A percentile compares a stretch with the other conserved stretches of the same genome.
phyloP scores from a whole-genome alignment of 2,113 vertebrate genomes.

The Mus spicilegus region DNA sequence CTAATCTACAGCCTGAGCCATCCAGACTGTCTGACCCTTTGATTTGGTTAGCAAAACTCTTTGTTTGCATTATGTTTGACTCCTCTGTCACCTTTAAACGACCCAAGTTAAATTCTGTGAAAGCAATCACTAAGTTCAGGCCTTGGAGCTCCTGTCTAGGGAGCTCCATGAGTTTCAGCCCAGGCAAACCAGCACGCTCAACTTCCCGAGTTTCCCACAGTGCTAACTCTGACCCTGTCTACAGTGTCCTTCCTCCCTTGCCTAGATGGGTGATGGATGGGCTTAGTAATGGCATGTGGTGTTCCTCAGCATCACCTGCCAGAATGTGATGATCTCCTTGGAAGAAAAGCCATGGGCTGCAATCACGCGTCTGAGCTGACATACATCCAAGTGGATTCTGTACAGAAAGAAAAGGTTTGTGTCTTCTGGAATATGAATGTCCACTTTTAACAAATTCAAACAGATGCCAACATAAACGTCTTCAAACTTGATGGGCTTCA shows the following conservation, averaged over 20 bases:
- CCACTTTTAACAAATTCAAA: slow-evolving; percentile 83
- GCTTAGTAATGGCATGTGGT: slow-evolving; percentile 78
- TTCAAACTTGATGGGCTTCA: slow-evolving; percentile 86
- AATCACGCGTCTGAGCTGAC: slow-evolving; percentile 83
- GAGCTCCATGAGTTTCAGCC: background rate
- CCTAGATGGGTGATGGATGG: background rate
- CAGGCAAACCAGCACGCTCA: background rate
- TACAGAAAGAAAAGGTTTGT: slow-evolving; percentile 83
- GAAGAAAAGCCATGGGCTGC: slow-evolving; percentile 81
- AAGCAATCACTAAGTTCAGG: background rate
- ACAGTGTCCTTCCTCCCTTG: background rate
- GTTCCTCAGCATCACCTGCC: slow-evolving; percentile 83
- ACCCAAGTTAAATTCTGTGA: background rate
- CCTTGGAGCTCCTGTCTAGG: background rate
- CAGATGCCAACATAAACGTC: slow-evolving; percentile 88
- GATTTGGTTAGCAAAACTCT: background rate
- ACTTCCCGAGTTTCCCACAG: background rate
- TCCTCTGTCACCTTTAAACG: slow-evolving; percentile 8
- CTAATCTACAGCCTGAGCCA: background rate
- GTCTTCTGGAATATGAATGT: slow-evolving; percentile 80
- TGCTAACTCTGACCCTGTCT: background rate
- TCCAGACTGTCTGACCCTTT: slow-evolving; percentile 35
- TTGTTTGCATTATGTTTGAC: background rate
- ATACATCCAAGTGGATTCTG: slow-evolving; percentile 83
- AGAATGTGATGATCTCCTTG: slow-evolving; percentile 80